Conservation (phyloP, 64 coral and sea anemone species). For the Dendronephthya gigantea region DNA sequence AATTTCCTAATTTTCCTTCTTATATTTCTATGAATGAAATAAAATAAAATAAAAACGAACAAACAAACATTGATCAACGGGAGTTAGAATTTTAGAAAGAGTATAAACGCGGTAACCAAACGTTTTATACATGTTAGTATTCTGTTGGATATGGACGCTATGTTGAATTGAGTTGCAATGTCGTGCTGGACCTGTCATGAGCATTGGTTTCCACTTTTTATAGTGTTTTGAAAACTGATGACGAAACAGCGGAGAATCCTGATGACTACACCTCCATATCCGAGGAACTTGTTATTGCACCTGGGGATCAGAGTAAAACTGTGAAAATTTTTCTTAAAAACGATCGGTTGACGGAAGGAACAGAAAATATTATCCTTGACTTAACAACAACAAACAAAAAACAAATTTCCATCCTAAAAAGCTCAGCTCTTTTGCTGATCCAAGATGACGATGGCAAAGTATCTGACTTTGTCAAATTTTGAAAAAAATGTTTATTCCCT, state of each 20-base stretch:
- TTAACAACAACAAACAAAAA: neutral
- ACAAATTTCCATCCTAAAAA: neutral
- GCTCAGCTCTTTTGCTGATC: neutral
- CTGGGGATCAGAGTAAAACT: neutral
- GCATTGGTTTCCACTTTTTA: neutral
- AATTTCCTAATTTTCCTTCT: too few relatives aligned
- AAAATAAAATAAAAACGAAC: too few relatives aligned
- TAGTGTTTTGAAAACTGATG: neutral
- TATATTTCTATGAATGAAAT: too few relatives aligned
- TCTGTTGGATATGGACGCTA: too few relatives aligned
- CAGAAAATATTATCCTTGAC: neutral
- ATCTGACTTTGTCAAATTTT: too few relatives aligned
- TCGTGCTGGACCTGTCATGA: neutral
- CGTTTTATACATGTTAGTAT: too few relatives aligned
- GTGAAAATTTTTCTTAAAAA: neutral
- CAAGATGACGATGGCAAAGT: neutral
- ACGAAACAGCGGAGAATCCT: neutral
- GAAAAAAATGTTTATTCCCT: too few relatives aligned
- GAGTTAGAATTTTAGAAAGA: too few relatives aligned
- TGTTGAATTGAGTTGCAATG: neutral
- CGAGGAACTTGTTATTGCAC: neutral
- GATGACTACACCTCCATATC: neutral
- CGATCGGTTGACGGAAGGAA: neutral
- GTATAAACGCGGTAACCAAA: too few relatives aligned
- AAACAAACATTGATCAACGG: too few relatives aligned